These are phyloP conservation scores for Euphonia xanthogaster DNA, from an alignment of 2,797 vertebrate species.

Conservation along the genomic window DNA sequence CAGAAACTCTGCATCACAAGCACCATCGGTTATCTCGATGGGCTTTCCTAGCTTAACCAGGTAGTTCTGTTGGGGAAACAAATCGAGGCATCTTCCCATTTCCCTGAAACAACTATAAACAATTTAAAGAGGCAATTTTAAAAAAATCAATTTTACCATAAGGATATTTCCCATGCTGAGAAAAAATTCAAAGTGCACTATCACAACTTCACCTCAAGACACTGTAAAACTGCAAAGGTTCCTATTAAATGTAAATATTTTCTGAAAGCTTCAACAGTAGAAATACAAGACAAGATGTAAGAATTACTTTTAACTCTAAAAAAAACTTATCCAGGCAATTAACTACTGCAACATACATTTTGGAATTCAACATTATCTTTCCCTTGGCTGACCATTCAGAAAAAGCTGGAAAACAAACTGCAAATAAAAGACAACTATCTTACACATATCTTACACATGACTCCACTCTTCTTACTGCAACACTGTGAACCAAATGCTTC, in stretches of 20 bases:
- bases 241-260: background rate
- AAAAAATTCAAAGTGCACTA: background rate
- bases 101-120: background rate
- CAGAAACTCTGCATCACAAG: background rate
- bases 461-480: background rate
- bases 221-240: background rate
- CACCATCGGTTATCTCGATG: background rate
- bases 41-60: background rate
- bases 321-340: background rate
- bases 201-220: background rate
- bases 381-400: background rate
- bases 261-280: background rate
- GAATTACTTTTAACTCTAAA: background rate
- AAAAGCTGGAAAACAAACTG: background rate
- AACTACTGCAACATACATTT: background rate
- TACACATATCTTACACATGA: background rate
- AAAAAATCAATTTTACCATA: background rate
- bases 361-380: background rate
- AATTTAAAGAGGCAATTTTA: background rate
- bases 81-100: background rate
- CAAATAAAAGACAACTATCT: background rate
- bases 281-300: background rate
- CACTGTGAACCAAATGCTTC: background rate
- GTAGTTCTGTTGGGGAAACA: background rate
- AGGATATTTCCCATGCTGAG: background rate